These are phyloP conservation scores for Coccyzus lansbergi DNA, from an alignment of 2,797 vertebrate species.

Conservation along the genomic window DNA sequence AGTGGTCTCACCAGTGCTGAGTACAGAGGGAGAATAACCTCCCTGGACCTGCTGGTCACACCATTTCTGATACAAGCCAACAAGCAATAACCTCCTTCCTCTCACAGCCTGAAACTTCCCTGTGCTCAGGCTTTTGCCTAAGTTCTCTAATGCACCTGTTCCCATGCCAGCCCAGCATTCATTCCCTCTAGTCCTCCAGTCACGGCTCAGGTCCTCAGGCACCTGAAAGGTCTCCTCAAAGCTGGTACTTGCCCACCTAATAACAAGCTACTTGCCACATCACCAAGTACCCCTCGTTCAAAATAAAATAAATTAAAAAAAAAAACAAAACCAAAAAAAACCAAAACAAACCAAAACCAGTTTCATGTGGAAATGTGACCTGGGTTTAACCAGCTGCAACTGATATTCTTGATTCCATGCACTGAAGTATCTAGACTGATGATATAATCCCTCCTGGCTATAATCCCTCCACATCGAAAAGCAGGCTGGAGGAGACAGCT, in stretches of 20 bases:
- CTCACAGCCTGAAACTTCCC: neutral
- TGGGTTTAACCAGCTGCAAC: neutral
- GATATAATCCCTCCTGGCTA: neutral
- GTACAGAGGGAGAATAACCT: no score
- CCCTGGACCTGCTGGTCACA: no score
- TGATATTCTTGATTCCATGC: neutral
- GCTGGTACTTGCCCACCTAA: neutral
- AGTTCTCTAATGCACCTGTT: neutral
- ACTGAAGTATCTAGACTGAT: neutral
- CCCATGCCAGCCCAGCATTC: neutral
- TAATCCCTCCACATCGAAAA: neutral
- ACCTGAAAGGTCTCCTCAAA: neutral
- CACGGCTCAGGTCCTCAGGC: neutral
- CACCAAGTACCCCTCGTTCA: neutral
- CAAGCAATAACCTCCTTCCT: neutral
- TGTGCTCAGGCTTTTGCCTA: neutral
- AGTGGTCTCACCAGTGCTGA: no score
- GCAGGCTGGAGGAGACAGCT: neutral
- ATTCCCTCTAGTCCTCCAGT: neutral
- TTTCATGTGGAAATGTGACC: neutral
- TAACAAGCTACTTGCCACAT: neutral
- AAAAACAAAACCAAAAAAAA: no score
- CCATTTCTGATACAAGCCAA: no score
- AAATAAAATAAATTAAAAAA: neutral
- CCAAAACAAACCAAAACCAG: no score